Evolutionary conservation across 2,113 vertebrate genomes (phyloP).

Genomic region (Syrmaticus mikado): DNA sequence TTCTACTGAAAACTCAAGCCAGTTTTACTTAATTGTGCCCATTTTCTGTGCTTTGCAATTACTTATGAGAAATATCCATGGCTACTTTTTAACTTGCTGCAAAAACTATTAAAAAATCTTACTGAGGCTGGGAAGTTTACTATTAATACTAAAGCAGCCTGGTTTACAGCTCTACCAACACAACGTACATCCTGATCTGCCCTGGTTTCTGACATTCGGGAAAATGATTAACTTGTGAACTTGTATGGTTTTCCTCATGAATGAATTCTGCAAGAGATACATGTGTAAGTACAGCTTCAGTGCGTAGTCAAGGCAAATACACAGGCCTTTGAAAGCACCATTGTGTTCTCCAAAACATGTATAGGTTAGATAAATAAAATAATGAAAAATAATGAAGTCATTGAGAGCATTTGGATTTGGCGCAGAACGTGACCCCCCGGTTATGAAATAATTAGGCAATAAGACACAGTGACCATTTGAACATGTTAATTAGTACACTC

Average conservation of each 20-base stretch:
- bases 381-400: background rate
- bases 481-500: conserved; percentile 8
- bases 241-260: conserved; percentile 66
- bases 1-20: background rate
- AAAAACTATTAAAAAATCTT: conserved; percentile 21
- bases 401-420: background rate
- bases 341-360: conserved; percentile 19
- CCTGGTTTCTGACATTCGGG: conserved; percentile 42
- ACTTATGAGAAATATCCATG: background rate
- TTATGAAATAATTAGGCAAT: conserved; percentile 51
- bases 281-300: conserved; percentile 44
- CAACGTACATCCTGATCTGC: conserved; percentile 41
- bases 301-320: background rate
- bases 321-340: background rate
- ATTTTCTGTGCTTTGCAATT: background rate
- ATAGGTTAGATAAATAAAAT: background rate
- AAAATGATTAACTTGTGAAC: conserved; percentile 66
- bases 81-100: background rate
- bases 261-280: conserved; percentile 68
- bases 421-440: background rate
- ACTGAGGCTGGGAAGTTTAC: conserved; percentile 22
- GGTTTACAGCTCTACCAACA: conserved; percentile 8
- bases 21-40: background rate
- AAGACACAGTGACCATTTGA: background rate
- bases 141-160: conserved; percentile 55